Conservation (phyloP, 2,113 vertebrate genomes). For the Budorcas taxicolor region DNA sequence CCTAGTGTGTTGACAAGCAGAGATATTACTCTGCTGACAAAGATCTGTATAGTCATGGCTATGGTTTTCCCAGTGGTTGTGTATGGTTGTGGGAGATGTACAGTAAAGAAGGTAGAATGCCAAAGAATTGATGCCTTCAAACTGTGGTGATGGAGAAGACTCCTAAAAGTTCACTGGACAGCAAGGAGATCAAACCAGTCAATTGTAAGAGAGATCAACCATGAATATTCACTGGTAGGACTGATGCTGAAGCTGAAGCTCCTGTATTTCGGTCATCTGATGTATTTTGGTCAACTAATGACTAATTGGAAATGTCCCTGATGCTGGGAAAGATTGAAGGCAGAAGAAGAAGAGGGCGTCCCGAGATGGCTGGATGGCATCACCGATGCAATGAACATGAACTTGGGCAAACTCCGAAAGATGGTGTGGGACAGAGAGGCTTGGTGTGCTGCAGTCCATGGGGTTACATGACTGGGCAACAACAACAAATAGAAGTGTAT, state of each 20-base stretch:
- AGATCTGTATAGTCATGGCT: not conserved
- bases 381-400: not conserved
- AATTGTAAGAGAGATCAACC: not conserved
- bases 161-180: not conserved
- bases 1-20: not conserved
- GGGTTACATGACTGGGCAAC: not conserved
- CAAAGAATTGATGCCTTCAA: not conserved
- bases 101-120: not conserved
- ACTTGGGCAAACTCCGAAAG: not conserved
- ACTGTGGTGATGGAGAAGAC: not conserved
- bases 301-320: not conserved
- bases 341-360: not conserved
- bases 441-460: not conserved
- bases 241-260: not conserved
- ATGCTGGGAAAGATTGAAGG: not conserved
- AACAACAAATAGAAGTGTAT: not conserved
- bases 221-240: not conserved
- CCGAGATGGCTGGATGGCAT: accelerated
- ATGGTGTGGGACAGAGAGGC: not conserved
- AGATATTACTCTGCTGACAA: not conserved
- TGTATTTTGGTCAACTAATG: not conserved
- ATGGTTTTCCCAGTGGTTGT: not conserved
- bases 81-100: not conserved
- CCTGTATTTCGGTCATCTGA: not conserved
- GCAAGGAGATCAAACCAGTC: not conserved